Base-by-base conservation (phyloP, 64 coral and sea anemone species). In the Montipora sp. region DNA sequence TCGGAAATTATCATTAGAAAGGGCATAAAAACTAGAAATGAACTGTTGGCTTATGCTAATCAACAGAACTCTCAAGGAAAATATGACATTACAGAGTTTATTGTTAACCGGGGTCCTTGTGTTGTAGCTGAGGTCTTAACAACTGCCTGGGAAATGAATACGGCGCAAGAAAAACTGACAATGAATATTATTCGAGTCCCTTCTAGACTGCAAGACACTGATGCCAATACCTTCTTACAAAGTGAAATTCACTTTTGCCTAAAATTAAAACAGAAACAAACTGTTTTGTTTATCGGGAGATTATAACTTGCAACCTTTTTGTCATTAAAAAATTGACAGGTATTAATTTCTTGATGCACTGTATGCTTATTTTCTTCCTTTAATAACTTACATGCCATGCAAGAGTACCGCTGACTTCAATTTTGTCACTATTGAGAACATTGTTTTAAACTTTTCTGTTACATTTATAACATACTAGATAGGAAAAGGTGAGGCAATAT, bases 61-160 rank as follows among this genome's bases (percentile, higher is more conserved):
- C 24, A 91, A 46, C 89, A 91, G 51, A 82, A 91, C 53, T 71
- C 8, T n/a, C n/a, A 92, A 71, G 79, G 80, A 10, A 92, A 48
- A 83, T 53, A 46, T 14, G 15, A 83, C 49, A 18, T 83, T 2
- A 10, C 18, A 19, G 27, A 87, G n/a, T 87, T 49, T 36, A 24
- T 87, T 5, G 6, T 87, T 7, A 50, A 21, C 7, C 59, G 83
- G 20, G 7, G 4, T 6, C 27, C 36, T 5, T 50, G 49, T 9
- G 83, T 51, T 50, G 49, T 87, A 5, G 8, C 27, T 2, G 83
- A 87, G 8, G 14, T 73, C 3, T 48, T 87, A 10, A 50, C 70
- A 7, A 51, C 43, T 47, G 49, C 83, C 0, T 87, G 83, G 67
- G 68, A 87, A 9, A 73, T 73, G 5, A 63, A 87, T 5, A n/a